A percentile compares a stretch with the other conserved stretches of the same genome.
Evolutionary conservation across 2,797 vertebrate genomes (phyloP).

Genomic region (Channallabes apus): DNA sequence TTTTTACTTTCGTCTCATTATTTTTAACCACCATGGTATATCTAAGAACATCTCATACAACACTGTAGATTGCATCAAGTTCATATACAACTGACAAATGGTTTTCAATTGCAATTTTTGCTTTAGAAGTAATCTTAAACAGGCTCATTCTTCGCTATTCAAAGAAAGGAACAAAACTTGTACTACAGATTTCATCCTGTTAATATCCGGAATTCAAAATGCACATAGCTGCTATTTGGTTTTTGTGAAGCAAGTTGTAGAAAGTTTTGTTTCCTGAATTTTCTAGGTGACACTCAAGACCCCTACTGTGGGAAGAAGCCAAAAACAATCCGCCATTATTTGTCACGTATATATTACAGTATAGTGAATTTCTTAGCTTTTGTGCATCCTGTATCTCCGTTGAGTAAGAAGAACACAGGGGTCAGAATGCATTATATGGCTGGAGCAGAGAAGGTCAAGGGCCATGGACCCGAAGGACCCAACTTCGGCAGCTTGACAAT

Average conservation of each 20-base stretch:
- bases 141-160: background rate
- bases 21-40: too few relatives aligned
- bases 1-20: too few relatives aligned
- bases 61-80: too few relatives aligned
- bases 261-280: conserved; percentile 7
- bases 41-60: too few relatives aligned
- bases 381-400: background rate
- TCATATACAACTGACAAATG: background rate
- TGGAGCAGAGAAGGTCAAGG: background rate
- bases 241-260: background rate
- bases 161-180: conserved; percentile 1
- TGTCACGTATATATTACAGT: background rate
- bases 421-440: background rate
- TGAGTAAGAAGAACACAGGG: background rate
- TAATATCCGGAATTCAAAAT: background rate
- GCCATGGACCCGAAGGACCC: too few relatives aligned
- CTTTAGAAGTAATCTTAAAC: background rate
- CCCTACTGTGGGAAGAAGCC: too few relatives aligned
- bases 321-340: background rate
- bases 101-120: background rate
- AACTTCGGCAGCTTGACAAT: background rate
- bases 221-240: background rate
- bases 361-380: background rate
- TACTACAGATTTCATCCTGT: background rate
- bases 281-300: background rate